These are phyloP conservation scores for Oreochromis aureus DNA, from an alignment of 2,113 vertebrate species.

Conservation along the genomic window DNA sequence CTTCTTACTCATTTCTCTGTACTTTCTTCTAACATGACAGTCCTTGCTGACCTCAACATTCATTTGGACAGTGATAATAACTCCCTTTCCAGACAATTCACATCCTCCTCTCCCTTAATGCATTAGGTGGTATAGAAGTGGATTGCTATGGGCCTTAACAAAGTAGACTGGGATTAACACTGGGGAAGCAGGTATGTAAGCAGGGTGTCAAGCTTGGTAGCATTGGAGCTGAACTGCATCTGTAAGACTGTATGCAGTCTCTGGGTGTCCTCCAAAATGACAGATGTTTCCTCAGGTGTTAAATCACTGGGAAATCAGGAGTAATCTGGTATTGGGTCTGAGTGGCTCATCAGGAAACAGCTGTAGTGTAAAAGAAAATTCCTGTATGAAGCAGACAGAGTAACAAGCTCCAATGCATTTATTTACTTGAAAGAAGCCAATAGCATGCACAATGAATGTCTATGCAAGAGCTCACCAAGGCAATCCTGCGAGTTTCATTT, in stretches of 20 bases:
- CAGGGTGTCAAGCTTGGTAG: not conserved
- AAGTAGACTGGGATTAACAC: not conserved
- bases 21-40: not conserved
- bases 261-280: not conserved
- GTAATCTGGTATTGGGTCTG: too few species aligned
- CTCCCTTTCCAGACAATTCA: fast-evolving
- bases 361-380: too few species aligned
- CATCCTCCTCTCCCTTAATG: not conserved
- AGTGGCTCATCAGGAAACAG: too few species aligned
- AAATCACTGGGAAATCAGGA: too few species aligned
- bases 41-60: not conserved
- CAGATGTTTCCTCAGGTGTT: not conserved
- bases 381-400: too few species aligned
- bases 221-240: not conserved
- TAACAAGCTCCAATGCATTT: too few species aligned
- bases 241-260: not conserved
- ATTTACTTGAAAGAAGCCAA: too few species aligned
- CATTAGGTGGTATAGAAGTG: not conserved
- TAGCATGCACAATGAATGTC: too few species aligned
- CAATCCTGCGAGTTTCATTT: too few species aligned
- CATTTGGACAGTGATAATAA: not conserved
- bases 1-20: not conserved
- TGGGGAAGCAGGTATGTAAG: not conserved
- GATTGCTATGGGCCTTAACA: not conserved
- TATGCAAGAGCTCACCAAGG: too few species aligned